These are phyloP conservation scores for Tenthredo notha DNA, from an alignment of 2,888 invertebrate species.

Conservation along the genomic window DNA sequence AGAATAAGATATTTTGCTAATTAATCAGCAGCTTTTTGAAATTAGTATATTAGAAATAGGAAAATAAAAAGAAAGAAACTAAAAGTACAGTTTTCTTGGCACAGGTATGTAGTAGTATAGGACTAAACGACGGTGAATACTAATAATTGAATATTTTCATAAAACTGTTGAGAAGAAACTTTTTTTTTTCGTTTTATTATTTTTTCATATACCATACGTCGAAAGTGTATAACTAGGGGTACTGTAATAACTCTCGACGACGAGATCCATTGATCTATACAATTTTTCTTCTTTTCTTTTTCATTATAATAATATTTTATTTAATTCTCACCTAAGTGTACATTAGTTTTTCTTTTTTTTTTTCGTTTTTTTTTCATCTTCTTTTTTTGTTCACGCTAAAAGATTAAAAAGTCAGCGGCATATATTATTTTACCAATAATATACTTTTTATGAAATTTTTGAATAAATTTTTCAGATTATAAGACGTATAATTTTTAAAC, in stretches of 20 bases:
- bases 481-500: conserved; percentile 17
- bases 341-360: conserved; percentile 22
- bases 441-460: conserved; percentile 16
- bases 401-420: conserved; percentile 6
- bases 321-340: conserved; percentile 42
- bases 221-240: conserved; percentile 28
- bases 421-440: conserved; percentile 9
- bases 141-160: conserved; percentile 22
- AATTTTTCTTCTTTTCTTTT: not conserved
- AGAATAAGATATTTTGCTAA: conserved; percentile 24
- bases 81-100: conserved; percentile 50
- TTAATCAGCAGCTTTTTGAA: not conserved
- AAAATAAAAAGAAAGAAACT: not conserved
- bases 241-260: not conserved
- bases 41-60: not conserved
- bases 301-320: conserved; percentile 41
- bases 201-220: not conserved
- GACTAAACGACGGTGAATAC: conserved; percentile 42
- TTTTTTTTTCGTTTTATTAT: not conserved
- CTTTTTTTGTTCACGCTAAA: not conserved
- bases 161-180: conserved; percentile 27
- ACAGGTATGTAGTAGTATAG: conserved; percentile 32
- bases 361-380: not conserved
- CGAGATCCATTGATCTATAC: conserved; percentile 24
- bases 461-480: conserved; percentile 9